Evolutionary conservation across 2,113 vertebrate species (phyloP).

Genomic region (Pluvianellus socialis): DNA sequence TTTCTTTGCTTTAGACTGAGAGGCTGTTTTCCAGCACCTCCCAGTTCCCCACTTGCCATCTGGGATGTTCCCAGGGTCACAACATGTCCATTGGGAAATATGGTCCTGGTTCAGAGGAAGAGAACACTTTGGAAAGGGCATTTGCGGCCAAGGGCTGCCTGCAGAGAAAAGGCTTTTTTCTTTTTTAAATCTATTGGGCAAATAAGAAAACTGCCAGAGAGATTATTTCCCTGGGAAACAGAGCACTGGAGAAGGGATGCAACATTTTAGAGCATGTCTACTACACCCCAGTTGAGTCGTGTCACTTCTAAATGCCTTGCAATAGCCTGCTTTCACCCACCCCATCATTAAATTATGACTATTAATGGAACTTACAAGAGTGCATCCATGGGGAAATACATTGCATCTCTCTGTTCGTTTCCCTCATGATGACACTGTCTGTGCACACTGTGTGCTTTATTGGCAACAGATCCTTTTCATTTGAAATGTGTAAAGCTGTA

Average conservation of each 20-base stretch:
- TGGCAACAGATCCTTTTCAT: slow-evolving; percentile 18
- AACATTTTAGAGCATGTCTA: background rate
- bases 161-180: background rate
- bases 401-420: background rate
- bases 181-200: background rate
- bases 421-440: background rate
- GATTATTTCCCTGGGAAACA: background rate
- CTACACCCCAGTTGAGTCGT: background rate
- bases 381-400: background rate
- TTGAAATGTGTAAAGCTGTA: slow-evolving; percentile 1
- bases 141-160: background rate
- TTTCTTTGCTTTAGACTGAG: background rate
- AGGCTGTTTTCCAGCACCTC: background rate
- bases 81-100: background rate
- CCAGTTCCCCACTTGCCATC: background rate
- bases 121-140: background rate
- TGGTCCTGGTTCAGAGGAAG: background rate
- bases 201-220: background rate
- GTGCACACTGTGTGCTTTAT: slow-evolving; percentile 6
- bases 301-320: background rate
- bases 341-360: background rate
- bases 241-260: background rate
- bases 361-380: slow-evolving; percentile 23
- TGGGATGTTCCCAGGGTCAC: background rate
- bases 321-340: background rate